phyloP scores from a whole-genome alignment of 2,797 vertebrate species.

The Pteropus rufus region DNA sequence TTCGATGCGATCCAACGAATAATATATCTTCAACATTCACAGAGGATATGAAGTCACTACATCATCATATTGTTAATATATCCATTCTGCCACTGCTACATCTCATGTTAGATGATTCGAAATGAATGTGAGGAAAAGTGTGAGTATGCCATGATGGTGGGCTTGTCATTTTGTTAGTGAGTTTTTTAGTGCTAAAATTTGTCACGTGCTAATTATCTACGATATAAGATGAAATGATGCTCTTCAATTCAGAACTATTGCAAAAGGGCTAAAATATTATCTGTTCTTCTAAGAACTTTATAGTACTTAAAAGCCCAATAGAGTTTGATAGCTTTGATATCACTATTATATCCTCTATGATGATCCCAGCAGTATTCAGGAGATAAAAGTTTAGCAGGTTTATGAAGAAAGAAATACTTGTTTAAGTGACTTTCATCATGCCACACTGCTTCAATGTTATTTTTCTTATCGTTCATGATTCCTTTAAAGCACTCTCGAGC shows the following conservation, averaged over 20 bases:
- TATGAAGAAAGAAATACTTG: conserved; percentile 71
- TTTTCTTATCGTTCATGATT: conserved; percentile 70
- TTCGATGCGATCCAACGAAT: background rate
- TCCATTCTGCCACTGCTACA: background rate
- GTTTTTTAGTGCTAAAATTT: background rate
- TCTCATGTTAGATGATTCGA: background rate
- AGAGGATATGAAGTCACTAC: background rate
- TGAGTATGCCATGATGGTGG: background rate
- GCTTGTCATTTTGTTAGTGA: background rate
- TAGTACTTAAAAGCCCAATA: conserved; percentile 39
- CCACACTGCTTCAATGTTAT: conserved; percentile 59
- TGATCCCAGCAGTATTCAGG: conserved; percentile 68
- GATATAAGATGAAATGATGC: background rate
- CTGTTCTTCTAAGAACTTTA: background rate
- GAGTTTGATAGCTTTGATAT: conserved; percentile 36
- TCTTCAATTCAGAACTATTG: background rate
- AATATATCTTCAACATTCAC: background rate
- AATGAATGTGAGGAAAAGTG: background rate
- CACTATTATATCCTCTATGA: rapidly evolving
- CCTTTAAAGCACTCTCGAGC: conserved; percentile 49
- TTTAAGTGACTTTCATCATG: conserved; percentile 75
- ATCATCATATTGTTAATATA: background rate
- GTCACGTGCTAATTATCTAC: background rate
- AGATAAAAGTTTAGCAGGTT: conserved; percentile 69
- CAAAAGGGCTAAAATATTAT: background rate